Evolutionary conservation across 2,113 vertebrate species (phyloP).

Genomic region (Psittacula cyanocephala): DNA sequence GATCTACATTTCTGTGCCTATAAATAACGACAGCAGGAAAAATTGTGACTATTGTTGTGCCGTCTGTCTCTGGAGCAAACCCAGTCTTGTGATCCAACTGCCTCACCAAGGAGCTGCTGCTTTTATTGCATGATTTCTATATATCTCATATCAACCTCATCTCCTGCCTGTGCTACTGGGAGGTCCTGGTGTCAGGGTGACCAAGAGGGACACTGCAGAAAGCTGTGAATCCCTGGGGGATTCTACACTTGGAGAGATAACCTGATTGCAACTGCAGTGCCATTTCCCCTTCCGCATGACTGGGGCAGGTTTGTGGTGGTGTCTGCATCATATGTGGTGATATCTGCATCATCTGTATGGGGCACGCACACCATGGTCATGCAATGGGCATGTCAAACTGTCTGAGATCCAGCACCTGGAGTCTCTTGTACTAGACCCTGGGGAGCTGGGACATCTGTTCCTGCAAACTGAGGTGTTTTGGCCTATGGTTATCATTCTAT

Average conservation of each 20-base stretch:
- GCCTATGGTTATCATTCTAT: neutral
- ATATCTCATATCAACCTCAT: neutral
- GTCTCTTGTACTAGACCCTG: neutral
- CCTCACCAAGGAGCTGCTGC: neutral
- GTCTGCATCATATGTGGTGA: neutral
- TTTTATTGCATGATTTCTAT: neutral
- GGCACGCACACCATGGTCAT: fast-evolving
- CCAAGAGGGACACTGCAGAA: neutral
- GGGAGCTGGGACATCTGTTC: neutral
- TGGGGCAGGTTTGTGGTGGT: neutral
- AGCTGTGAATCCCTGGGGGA: neutral
- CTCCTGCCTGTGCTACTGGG: neutral
- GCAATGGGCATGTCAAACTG: neutral
- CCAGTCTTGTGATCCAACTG: neutral
- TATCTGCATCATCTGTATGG: neutral
- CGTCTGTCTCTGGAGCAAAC: neutral
- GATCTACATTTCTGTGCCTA: conserved; percentile 28
- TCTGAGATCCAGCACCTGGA: neutral
- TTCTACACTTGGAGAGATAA: neutral
- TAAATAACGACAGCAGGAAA: neutral
- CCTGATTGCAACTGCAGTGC: neutral
- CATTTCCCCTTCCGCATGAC: neutral
- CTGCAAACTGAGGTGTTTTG: neutral
- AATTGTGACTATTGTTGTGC: conserved; percentile 23
- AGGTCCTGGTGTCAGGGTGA: neutral